Evolutionary conservation across 2,113 vertebrate genomes (phyloP).

Genomic region (Pygoscelis antarcticus): DNA sequence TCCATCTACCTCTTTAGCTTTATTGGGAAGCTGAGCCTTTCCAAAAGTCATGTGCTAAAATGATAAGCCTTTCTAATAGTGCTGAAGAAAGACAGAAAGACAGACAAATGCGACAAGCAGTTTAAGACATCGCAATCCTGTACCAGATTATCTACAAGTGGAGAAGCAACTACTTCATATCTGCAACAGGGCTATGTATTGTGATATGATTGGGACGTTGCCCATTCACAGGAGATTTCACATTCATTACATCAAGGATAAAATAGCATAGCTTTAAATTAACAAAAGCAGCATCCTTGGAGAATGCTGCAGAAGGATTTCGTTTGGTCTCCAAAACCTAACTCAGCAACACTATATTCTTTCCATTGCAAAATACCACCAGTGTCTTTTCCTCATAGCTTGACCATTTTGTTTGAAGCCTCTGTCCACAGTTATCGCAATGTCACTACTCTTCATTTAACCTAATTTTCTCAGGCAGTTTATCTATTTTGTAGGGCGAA

Average conservation of each 20-base stretch:
- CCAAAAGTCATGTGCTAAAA: background rate
- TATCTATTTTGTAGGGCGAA: background rate
- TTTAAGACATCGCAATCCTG: fast-evolving
- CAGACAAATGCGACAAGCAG: background rate
- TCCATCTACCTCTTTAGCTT: background rate
- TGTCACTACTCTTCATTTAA: background rate
- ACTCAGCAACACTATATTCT: background rate
- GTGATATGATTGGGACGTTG: background rate
- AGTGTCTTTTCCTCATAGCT: background rate
- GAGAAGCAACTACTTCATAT: background rate
- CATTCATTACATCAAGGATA: background rate
- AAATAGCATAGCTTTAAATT: background rate
- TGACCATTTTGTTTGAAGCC: background rate
- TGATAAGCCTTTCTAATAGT: background rate
- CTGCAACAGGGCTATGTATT: background rate
- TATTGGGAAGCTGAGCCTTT: background rate
- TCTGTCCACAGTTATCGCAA: background rate
- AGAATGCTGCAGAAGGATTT: background rate
- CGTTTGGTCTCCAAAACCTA: background rate
- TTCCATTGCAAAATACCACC: background rate
- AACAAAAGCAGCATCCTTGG: background rate
- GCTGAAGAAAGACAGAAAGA: background rate
- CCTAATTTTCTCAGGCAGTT: background rate
- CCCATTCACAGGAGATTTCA: background rate
- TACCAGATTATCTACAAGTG: background rate